A percentile compares a stretch with the other conserved stretches of the same genome.
These are phyloP conservation scores for Timandra comae DNA, from an alignment of 2,888 invertebrate species.

Conservation along the genomic window DNA sequence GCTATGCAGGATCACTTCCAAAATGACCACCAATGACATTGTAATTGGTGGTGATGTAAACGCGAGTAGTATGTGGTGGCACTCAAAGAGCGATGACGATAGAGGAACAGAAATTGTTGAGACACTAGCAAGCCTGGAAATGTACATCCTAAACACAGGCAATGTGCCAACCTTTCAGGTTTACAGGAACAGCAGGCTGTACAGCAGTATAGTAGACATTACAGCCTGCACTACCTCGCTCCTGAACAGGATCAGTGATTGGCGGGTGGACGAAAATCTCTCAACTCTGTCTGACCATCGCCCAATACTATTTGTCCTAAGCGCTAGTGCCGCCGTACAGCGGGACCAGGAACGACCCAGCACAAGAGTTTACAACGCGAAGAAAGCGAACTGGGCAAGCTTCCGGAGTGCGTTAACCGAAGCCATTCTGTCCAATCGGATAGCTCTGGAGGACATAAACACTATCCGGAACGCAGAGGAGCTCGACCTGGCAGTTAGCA, in stretches of 20 bases:
- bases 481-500: too few species aligned
- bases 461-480: conserved; percentile 3
- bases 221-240: background rate
- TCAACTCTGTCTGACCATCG: background rate
- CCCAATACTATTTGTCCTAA: background rate
- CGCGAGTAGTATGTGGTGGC: background rate
- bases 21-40: too few species aligned
- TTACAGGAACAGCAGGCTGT: background rate
- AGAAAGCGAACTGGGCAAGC: too few species aligned
- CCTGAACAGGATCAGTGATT: background rate
- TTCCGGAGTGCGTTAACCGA: too few species aligned
- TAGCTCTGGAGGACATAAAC: conserved; percentile 1
- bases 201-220: background rate
- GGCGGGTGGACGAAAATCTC: background rate
- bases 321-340: too few species aligned
- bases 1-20: too few species aligned
- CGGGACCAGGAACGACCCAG: background rate
- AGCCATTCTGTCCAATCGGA: background rate
- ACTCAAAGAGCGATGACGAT: background rate
- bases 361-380: too few species aligned
- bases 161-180: background rate
- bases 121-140: background rate
- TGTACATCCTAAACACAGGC: background rate
- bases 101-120: background rate
- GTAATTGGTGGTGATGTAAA: too few species aligned